These are phyloP conservation scores for Nannoperca australis DNA, from an alignment of 2,797 vertebrate species.

Conservation along the genomic window DNA sequence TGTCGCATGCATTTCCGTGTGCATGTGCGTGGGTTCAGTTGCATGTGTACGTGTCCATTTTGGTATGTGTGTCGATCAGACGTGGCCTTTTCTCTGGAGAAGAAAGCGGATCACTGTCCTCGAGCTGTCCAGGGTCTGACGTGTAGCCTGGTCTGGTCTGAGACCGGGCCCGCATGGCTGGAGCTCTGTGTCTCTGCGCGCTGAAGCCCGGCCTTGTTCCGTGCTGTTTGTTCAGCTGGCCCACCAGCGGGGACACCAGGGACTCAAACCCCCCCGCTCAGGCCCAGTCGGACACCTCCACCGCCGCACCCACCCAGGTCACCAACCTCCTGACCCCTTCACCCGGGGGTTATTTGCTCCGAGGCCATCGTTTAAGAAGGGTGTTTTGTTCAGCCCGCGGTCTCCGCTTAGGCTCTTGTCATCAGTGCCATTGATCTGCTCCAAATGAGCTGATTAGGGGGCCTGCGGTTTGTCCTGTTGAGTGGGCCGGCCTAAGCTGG, in stretches of 20 bases:
- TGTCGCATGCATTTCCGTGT: conserved; percentile 32
- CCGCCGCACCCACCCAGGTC: conserved; percentile 78
- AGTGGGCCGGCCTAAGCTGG: conserved; percentile 67
- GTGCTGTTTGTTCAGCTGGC: conserved; percentile 88
- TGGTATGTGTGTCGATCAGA: conserved; percentile 56
- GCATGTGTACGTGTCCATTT: conserved; percentile 31
- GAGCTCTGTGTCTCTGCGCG: conserved; percentile 59
- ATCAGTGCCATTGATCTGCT: conserved; percentile 82
- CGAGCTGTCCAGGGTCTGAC: conserved; percentile 48
- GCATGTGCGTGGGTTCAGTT: conserved; percentile 40
- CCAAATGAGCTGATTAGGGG: conserved; percentile 85
- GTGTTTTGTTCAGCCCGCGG: conserved; percentile 79
- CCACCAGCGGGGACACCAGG: conserved; percentile 79
- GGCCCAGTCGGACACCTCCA: conserved; percentile 76
- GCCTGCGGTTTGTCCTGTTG: conserved; percentile 80
- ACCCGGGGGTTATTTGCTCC: conserved; percentile 80
- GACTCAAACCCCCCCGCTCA: conserved; percentile 67
- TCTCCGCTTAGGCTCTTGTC: conserved; percentile 74
- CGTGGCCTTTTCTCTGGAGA: conserved; percentile 56
- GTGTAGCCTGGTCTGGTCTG: conserved; percentile 50
- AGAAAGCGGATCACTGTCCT: conserved; percentile 75
- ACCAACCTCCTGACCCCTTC: conserved; percentile 79
- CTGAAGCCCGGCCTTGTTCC: conserved; percentile 83
- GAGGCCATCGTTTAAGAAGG: conserved; percentile 82
- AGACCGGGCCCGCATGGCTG: conserved; percentile 55